Evolutionary conservation across 2,113 vertebrate genomes (phyloP).

Genomic region (Paedocypris sp.): DNA sequence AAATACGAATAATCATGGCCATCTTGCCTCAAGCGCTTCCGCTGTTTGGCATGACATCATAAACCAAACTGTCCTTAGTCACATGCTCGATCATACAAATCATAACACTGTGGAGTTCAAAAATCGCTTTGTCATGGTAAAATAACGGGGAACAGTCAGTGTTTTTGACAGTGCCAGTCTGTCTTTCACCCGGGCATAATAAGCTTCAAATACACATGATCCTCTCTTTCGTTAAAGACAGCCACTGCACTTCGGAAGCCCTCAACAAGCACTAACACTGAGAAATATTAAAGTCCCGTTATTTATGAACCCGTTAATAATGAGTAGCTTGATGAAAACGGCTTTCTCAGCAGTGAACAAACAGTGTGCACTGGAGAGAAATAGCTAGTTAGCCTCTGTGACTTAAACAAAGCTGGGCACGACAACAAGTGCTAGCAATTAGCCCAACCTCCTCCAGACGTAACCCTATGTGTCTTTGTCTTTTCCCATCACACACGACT

Average conservation of each 20-base stretch:
- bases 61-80: too few relatives aligned
- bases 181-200: constrained; percentile 66
- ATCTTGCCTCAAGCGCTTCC: too few relatives aligned
- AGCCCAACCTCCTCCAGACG: constrained; percentile 73
- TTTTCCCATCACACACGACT: constrained; percentile 82
- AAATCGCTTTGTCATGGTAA: constrained; percentile 55
- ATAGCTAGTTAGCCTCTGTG: constrained; percentile 82
- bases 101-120: constrained; percentile 51
- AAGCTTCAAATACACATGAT: constrained; percentile 76
- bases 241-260: constrained; percentile 75
- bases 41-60: too few relatives aligned
- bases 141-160: constrained; percentile 55
- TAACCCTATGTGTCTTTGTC: constrained; percentile 92
- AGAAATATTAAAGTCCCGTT: constrained; percentile 79
- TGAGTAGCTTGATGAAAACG: constrained; percentile 72
- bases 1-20: too few relatives aligned
- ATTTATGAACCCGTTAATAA: constrained; percentile 93
- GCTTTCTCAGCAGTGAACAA: constrained; percentile 79
- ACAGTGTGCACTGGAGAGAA: constrained; percentile 70
- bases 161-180: constrained; percentile 52
- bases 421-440: constrained; percentile 90
- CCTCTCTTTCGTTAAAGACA: constrained; percentile 84
- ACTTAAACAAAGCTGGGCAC: constrained; percentile 81
- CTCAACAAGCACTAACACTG: constrained; percentile 79
- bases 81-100: too few relatives aligned